Percentiles rank a stretch among this genome's conserved stretches.
Conservation (phyloP, 2,113 vertebrate genomes). For the Cheilinus undulatus region DNA sequence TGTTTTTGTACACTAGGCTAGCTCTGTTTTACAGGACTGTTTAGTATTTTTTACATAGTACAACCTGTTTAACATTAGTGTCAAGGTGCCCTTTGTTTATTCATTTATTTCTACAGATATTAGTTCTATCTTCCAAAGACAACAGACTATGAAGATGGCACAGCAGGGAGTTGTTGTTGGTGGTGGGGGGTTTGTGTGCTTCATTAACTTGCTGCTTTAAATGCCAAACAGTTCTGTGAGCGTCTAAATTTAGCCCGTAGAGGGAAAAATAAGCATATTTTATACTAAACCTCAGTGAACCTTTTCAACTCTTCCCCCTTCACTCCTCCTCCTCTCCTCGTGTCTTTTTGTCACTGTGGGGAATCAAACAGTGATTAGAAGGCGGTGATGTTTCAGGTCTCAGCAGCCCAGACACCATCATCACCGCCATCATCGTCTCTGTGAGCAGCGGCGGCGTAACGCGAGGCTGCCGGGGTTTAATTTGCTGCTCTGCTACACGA, state of each 20-base stretch:
- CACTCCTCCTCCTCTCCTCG: not conserved
- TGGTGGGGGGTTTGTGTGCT: not conserved
- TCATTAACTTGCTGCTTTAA: conserved; percentile 36
- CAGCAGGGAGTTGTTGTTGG: not conserved
- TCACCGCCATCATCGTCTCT: conserved; percentile 31
- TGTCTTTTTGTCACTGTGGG: not conserved
- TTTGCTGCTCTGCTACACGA: conserved; percentile 45
- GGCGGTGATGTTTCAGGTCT: conserved; percentile 30
- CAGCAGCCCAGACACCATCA: conserved; percentile 24
- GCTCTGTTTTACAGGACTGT: too few species aligned
- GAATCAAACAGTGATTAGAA: conserved; percentile 37
- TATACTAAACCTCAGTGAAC: conserved; percentile 19
- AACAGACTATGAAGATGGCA: not conserved
- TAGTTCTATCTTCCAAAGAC: too few species aligned
- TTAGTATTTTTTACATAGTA: too few species aligned
- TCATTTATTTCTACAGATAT: too few species aligned
- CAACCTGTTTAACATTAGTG: too few species aligned
- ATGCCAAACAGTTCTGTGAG: not conserved
- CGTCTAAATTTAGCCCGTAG: conserved; percentile 44
- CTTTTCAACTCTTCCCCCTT: not conserved
- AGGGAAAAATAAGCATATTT: conserved; percentile 11
- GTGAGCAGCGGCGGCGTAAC: conserved; percentile 17
- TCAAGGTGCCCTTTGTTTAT: too few species aligned
- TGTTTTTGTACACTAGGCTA: too few species aligned
- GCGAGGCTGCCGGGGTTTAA: conserved; percentile 43